These are phyloP conservation scores for Rosalia funebris DNA, from an alignment of 2,888 invertebrate species.

Conservation along the genomic window DNA sequence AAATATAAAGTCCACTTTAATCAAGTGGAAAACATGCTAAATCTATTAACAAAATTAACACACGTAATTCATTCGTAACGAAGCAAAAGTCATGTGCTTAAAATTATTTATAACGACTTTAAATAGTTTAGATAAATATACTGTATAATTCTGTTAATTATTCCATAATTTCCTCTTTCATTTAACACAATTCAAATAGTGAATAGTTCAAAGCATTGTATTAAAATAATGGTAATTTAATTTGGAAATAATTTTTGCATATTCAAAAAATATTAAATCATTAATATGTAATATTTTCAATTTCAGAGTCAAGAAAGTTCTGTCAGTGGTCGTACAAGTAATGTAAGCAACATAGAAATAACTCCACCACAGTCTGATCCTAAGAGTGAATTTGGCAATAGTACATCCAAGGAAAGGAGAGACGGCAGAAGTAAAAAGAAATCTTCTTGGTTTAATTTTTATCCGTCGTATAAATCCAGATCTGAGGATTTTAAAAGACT, in stretches of 20 bases:
- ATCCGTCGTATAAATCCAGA: constrained; percentile 93
- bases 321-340: constrained; percentile 47
- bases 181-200: not conserved
- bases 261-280: not conserved
- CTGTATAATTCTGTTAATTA: not conserved
- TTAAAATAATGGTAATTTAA: not conserved
- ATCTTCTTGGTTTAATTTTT: constrained; percentile 87
- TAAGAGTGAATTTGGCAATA: constrained; percentile 50
- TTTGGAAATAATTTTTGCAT: too few species aligned
- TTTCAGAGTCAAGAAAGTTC: constrained; percentile 53
- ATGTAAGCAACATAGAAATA: constrained; percentile 45
- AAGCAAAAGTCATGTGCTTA: not conserved
- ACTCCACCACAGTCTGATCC: constrained; percentile 46
- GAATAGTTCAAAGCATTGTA: too few species aligned
- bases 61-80: not conserved
- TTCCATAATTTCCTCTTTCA: not conserved
- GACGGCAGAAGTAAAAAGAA: constrained; percentile 74
- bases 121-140: not conserved
- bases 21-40: not conserved
- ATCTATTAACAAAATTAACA: not conserved
- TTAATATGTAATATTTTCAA: constrained; percentile 9
- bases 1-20: too few species aligned
- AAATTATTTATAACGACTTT: not conserved
- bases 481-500: constrained; percentile 92
- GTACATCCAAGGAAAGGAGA: constrained; percentile 54